Conservation (phyloP, 2,797 vertebrate species). For the Pterois miles region DNA sequence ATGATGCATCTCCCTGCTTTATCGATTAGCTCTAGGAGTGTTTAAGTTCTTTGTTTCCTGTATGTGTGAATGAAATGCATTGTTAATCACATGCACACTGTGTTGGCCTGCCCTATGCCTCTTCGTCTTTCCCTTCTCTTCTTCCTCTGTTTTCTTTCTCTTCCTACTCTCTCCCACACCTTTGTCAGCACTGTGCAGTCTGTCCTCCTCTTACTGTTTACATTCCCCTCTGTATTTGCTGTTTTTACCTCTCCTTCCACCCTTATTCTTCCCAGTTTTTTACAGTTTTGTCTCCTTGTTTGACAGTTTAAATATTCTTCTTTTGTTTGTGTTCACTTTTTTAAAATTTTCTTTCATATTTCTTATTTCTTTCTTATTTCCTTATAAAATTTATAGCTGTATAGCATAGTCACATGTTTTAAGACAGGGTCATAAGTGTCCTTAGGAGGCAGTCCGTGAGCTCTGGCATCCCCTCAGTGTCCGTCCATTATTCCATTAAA, state of each 20-base stretch:
- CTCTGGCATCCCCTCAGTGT: no score
- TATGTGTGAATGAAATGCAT: conserved; percentile 57
- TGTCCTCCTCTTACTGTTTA: conserved; percentile 7
- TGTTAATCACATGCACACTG: conserved; percentile 42
- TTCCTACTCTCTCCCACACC: conserved; percentile 26
- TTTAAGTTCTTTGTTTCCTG: conserved; percentile 55
- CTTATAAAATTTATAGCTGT: no score
- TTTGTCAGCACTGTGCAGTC: conserved; percentile 37
- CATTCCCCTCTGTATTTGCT: conserved; percentile 32
- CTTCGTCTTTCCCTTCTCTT: conserved; percentile 9
- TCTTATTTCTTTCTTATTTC: no score
- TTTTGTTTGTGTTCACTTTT: conserved; percentile 18
- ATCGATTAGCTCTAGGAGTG: conserved; percentile 52
- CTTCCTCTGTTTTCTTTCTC: conserved; percentile 24
- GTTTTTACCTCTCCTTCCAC: conserved; percentile 18
- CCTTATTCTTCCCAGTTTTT: conserved; percentile 11
- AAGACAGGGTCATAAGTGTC: no score
- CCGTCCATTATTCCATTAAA: no score
- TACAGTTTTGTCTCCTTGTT: conserved; percentile 2
- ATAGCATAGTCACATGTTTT: no score
- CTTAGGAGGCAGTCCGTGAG: no score
- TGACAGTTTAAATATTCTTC: conserved; percentile 10
- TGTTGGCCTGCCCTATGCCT: conserved; percentile 13
- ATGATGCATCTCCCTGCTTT: conserved; percentile 34
- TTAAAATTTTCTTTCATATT: no score